Conservation (phyloP, 92 coral and sea anemone species). For the Virgularia gustaviana region DNA sequence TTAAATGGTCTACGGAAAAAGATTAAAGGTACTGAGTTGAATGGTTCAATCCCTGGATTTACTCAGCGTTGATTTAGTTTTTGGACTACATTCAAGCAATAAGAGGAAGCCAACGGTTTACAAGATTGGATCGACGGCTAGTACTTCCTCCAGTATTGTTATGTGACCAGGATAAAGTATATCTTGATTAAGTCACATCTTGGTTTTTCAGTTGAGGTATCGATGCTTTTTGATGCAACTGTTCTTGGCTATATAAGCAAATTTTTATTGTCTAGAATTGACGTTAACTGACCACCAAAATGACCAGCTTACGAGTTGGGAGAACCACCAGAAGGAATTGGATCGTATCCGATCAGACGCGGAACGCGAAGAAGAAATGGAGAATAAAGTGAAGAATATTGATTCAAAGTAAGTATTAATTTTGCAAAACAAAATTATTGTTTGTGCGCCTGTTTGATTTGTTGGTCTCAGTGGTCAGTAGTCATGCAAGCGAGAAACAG, state of each 20-base stretch:
- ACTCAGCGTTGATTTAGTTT: too few relatives aligned
- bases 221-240: background rate
- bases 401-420: conserved; percentile 33
- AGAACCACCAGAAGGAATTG: conserved; percentile 74
- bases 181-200: background rate
- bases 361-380: conserved; percentile 63
- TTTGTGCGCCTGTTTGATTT: background rate
- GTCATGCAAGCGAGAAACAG: too few relatives aligned
- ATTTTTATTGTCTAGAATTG: too few relatives aligned
- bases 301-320: conserved; percentile 90
- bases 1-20: too few relatives aligned
- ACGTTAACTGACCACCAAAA: conserved; percentile 53
- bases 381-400: conserved; percentile 73
- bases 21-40: too few relatives aligned
- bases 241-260: background rate
- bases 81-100: too few relatives aligned
- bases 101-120: too few relatives aligned
- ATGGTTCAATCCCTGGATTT: too few relatives aligned
- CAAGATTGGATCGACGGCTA: too few relatives aligned
- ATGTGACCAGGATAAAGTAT: background rate
- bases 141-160: too few relatives aligned
- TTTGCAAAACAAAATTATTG: background rate
- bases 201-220: background rate
- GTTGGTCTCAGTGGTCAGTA: background rate
- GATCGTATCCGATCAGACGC: conserved; percentile 55